phyloP scores from a whole-genome alignment of 2,797 vertebrate genomes.

The Macropus fuliginosus region DNA sequence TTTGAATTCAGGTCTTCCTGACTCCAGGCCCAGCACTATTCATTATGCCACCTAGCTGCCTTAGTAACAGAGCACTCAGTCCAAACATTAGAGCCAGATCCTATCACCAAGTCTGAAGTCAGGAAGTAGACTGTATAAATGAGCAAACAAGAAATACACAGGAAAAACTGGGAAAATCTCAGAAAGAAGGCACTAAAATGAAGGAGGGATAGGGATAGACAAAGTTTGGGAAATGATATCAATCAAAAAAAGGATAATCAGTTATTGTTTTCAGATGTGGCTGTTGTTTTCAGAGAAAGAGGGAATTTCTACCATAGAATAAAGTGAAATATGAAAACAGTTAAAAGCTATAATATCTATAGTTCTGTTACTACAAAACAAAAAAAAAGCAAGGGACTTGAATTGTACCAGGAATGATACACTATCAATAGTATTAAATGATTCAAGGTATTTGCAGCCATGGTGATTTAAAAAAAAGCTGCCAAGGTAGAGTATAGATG shows the following conservation, averaged over 20 bases:
- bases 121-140: neutral
- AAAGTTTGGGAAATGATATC: constrained; percentile 22
- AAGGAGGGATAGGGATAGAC: constrained; percentile 8
- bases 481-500: constrained; percentile 15
- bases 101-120: neutral
- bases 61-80: neutral
- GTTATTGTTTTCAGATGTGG: neutral
- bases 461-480: constrained; percentile 35
- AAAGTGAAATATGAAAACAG: constrained; percentile 25
- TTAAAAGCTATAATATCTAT: neutral
- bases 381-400: neutral
- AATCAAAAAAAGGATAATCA: neutral
- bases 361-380: neutral
- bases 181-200: neutral
- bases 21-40: neutral
- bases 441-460: constrained; percentile 30
- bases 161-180: neutral
- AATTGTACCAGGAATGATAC: neutral
- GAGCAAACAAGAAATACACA: neutral
- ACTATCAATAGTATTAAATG: neutral
- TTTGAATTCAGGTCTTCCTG: neutral
- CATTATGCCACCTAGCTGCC: neutral
- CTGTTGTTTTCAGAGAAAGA: neutral
- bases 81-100: neutral
- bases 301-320: neutral